Base-by-base conservation (phyloP, 2,113 vertebrate genomes). In the Limnothrissa miodon region DNA sequence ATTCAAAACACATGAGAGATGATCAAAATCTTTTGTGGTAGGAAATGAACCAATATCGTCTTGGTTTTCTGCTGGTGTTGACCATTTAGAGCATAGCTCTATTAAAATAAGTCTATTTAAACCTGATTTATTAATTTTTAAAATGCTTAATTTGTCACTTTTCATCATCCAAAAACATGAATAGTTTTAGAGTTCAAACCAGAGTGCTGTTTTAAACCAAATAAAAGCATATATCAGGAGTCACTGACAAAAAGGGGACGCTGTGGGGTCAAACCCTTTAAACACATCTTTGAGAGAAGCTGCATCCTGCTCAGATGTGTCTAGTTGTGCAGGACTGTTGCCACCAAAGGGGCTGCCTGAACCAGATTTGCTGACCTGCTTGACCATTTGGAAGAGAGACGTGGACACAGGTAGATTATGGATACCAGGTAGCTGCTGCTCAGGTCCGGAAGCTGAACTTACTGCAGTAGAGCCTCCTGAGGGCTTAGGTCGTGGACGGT, bases 201-300 rank as follows among this genome's bases (percentile, higher is more conserved):
- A n/a, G 39, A 62, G 45, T 4, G 39, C 17, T 81, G 23, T 78
- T 66, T 15, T 29, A 84, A 83, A 46, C 83, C 39, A 53, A 79
- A 44, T 45, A 59, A 45, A 59, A 42, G 36, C 29, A 42, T 25
- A 25, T 78, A 81, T 83, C 62, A 25, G 78, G 80, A 85, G 86
- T 95, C 89, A 98, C 95, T 99, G 97, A 90, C 97, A 98, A 83
- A 99, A 99, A 0, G 97, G 97, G 0, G 97, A 99, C 0, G 97
- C 97, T 0, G 97, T 98, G 83, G 97, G 97, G 89, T 99, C 97
- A 4, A 99, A 99, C 21, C 97, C 97, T 93, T 99, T 98, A 90
- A 99, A 99, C 89, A 99, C 97, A 15, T 99, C 97, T 85, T 98
- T 98, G 44, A 99, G 92, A 4, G 97, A 98, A 0, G 93, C 96